Percentiles rank a stretch among this genome's conserved stretches.
phyloP scores from a whole-genome alignment of 2,113 vertebrate species.

The Grantiella picta region DNA sequence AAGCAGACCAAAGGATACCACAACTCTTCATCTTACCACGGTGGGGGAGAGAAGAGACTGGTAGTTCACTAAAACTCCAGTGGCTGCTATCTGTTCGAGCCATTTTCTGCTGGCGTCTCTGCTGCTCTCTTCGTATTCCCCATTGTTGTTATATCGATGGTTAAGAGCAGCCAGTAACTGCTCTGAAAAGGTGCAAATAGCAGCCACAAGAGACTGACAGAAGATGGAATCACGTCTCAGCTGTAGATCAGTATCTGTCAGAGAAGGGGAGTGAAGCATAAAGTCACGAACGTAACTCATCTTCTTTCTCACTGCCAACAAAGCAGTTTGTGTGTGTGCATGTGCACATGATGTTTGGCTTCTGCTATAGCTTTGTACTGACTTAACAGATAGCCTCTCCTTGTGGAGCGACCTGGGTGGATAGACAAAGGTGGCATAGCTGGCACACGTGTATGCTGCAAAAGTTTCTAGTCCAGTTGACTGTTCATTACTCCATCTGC shows the following conservation, averaged over 20 bases:
- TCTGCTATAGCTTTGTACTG: background rate
- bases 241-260: constrained; percentile 89
- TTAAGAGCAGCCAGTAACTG: constrained; percentile 90
- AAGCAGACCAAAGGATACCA: background rate
- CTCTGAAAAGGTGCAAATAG: constrained; percentile 88
- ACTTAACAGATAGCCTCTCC: background rate
- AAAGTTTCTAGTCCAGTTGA: background rate
- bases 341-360: background rate
- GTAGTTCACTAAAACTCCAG: constrained; percentile 89
- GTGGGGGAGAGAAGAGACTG: constrained; percentile 87
- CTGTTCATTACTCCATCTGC: background rate
- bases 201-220: constrained; percentile 90
- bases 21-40: constrained; percentile 76
- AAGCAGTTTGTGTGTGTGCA: too few species aligned
- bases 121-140: constrained; percentile 94
- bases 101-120: constrained; percentile 96
- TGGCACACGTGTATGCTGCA: background rate
- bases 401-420: background rate
- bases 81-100: constrained; percentile 93
- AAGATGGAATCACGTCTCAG: constrained; percentile 90
- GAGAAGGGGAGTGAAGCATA: background rate
- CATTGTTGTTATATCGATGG: constrained; percentile 90
- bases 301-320: background rate
- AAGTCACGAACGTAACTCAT: background rate
- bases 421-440: background rate